These are phyloP conservation scores for Meandrusa payeni DNA, from an alignment of 2,888 invertebrate genomes.

Conservation along the genomic window DNA sequence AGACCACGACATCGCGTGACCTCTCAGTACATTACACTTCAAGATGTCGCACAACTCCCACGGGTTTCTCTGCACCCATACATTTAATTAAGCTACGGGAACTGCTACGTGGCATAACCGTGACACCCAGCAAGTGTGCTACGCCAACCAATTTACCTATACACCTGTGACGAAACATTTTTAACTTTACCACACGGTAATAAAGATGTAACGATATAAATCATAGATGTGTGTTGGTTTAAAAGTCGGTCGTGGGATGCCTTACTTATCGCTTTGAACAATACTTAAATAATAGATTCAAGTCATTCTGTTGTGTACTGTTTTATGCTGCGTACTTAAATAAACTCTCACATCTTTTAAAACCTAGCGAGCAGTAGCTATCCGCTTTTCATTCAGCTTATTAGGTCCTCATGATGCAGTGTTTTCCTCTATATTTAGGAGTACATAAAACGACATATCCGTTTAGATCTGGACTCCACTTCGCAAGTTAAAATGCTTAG, in stretches of 20 bases:
- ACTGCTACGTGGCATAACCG: constrained; percentile 16
- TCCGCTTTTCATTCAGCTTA: no score
- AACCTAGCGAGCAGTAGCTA: no score
- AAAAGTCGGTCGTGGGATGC: constrained; percentile 27
- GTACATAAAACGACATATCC: no score
- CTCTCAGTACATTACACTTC: constrained; percentile 3
- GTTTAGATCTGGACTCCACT: no score
- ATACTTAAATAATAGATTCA: constrained; percentile 24
- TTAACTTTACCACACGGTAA: constrained; percentile 9
- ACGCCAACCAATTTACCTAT: neutral
- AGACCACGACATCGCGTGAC: constrained; percentile 17
- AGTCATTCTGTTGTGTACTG: constrained; percentile 21
- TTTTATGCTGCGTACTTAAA: neutral
- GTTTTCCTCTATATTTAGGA: no score
- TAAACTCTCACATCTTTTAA: no score
- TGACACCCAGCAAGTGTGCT: neutral
- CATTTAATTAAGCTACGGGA: constrained; percentile 27
- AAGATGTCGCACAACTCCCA: constrained; percentile 24
- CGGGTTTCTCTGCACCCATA: constrained; percentile 28
- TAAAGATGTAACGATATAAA: neutral
- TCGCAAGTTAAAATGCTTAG: no score
- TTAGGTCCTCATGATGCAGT: no score
- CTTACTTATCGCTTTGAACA: constrained; percentile 12
- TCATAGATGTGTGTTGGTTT: neutral
- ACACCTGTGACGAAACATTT: neutral